Evolutionary conservation across 2,888 invertebrate species (phyloP).

Genomic region (Habroteleia sp.): DNA sequence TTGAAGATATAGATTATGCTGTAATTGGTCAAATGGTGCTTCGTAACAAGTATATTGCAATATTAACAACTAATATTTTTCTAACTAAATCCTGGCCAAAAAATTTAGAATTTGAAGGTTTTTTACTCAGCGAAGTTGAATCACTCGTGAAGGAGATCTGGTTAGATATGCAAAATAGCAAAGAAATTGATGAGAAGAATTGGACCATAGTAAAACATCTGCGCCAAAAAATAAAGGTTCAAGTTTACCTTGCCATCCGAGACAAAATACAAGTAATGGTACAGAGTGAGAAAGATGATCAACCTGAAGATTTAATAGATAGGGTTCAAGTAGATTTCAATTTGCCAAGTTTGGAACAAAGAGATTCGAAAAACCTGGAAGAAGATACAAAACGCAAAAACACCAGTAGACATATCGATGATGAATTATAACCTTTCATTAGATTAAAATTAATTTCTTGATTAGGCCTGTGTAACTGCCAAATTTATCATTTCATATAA

Average conservation of each 20-base stretch:
- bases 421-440: slow-evolving; percentile 26
- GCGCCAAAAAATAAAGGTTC: slow-evolving; percentile 2
- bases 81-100: slow-evolving; percentile 16
- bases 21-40: slow-evolving; percentile 20
- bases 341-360: slow-evolving; percentile 19
- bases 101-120: slow-evolving; percentile 64
- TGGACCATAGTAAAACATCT: slow-evolving; percentile 20
- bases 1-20: slow-evolving; percentile 28
- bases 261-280: slow-evolving; percentile 7
- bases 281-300: neutral
- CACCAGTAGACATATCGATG: slow-evolving; percentile 28
- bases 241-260: slow-evolving; percentile 6
- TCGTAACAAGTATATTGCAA: slow-evolving; percentile 14
- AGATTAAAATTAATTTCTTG: neutral
- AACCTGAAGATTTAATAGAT: neutral
- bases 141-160: slow-evolving; percentile 53
- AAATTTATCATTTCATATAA: too few species aligned
- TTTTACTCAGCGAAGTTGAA: slow-evolving; percentile 67
- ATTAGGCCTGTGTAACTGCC: too few species aligned
- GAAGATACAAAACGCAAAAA: slow-evolving; percentile 11
- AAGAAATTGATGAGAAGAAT: slow-evolving; percentile 7
- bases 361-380: slow-evolving; percentile 1
- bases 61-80: neutral
- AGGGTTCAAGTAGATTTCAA: slow-evolving; percentile 23
- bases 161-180: neutral